These are phyloP conservation scores for Psococerastis gibbosa DNA, from an alignment of 2,888 invertebrate genomes.

Conservation along the genomic window DNA sequence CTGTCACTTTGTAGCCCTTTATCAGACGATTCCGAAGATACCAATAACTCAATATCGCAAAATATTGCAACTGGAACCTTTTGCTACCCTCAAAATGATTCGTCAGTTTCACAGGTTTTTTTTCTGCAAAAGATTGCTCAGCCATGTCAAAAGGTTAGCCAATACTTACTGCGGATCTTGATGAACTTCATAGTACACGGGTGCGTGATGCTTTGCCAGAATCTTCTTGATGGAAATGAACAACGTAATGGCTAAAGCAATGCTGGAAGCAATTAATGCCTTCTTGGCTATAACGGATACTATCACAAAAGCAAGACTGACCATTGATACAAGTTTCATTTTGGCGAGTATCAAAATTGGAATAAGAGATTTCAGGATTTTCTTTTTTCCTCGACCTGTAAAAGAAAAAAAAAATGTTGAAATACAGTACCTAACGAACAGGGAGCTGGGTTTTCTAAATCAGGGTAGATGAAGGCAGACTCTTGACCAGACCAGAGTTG, in stretches of 20 bases:
- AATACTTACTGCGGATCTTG: slow-evolving; percentile 5
- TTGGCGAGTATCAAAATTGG: slow-evolving; percentile 38
- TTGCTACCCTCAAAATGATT: too few relatives aligned
- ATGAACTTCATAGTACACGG: slow-evolving; percentile 18
- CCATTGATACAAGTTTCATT: slow-evolving; percentile 35
- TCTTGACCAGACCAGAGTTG: background rate
- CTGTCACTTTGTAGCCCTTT: too few relatives aligned
- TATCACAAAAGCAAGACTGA: slow-evolving; percentile 34
- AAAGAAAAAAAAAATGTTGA: slow-evolving; percentile 9
- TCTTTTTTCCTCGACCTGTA: slow-evolving; percentile 37
- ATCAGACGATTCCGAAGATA: too few relatives aligned
- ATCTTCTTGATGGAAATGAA: slow-evolving; percentile 26
- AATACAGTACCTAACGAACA: background rate
- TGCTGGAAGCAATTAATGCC: slow-evolving; percentile 36
- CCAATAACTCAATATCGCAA: too few relatives aligned
- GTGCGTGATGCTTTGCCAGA: slow-evolving; percentile 17
- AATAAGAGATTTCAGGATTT: slow-evolving; percentile 32
- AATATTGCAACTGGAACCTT: too few relatives aligned
- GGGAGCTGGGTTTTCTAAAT: slow-evolving; percentile 6
- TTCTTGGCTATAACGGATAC: slow-evolving; percentile 42
- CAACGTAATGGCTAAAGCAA: slow-evolving; percentile 38
- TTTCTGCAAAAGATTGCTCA: too few relatives aligned
- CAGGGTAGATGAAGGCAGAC: background rate
- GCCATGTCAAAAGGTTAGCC: too few relatives aligned
- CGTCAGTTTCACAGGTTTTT: too few relatives aligned